Evolutionary conservation across 2,888 invertebrate genomes (phyloP).

Genomic region (Thyatira batis): DNA sequence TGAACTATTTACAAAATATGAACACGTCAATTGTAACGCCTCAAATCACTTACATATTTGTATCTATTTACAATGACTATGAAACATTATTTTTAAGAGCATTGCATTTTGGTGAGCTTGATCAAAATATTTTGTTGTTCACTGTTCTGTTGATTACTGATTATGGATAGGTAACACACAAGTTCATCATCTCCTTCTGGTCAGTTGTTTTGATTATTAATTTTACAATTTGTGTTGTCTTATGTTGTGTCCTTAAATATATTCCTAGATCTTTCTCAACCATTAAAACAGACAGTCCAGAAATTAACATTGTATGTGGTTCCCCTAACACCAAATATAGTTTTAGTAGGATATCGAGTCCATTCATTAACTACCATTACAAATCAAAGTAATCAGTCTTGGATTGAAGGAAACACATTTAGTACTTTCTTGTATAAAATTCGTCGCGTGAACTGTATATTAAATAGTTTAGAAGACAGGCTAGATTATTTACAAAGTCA

Average conservation of each 20-base stretch:
- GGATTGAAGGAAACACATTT: conserved; percentile 68
- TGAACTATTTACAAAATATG: conserved; percentile 78
- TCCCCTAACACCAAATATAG: neutral
- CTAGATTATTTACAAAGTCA: conserved; percentile 31
- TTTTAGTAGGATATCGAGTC: conserved; percentile 30
- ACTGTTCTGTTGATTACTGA: conserved; percentile 49
- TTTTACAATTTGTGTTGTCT: conserved; percentile 20
- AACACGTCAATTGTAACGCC: conserved; percentile 64
- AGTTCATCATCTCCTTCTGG: conserved; percentile 33
- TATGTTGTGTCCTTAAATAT: neutral
- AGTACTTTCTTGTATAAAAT: conserved; percentile 48
- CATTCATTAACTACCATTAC: conserved; percentile 58
- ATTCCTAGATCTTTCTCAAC: conserved; percentile 31
- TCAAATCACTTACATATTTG: conserved; percentile 67
- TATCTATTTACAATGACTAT: conserved; percentile 81
- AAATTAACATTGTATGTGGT: conserved; percentile 24
- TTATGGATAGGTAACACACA: conserved; percentile 37
- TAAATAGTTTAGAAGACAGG: conserved; percentile 38
- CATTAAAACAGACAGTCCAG: conserved; percentile 47
- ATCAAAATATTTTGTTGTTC: conserved; percentile 77
- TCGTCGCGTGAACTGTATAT: conserved; percentile 41
- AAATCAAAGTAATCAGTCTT: conserved; percentile 67
- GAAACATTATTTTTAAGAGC: conserved; percentile 74
- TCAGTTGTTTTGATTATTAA: conserved; percentile 42
- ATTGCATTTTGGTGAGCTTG: conserved; percentile 77